A percentile compares a stretch with the other conserved stretches of the same genome.
Conservation (phyloP, 2,797 vertebrate genomes). For the Zonotrichia albicollis region DNA sequence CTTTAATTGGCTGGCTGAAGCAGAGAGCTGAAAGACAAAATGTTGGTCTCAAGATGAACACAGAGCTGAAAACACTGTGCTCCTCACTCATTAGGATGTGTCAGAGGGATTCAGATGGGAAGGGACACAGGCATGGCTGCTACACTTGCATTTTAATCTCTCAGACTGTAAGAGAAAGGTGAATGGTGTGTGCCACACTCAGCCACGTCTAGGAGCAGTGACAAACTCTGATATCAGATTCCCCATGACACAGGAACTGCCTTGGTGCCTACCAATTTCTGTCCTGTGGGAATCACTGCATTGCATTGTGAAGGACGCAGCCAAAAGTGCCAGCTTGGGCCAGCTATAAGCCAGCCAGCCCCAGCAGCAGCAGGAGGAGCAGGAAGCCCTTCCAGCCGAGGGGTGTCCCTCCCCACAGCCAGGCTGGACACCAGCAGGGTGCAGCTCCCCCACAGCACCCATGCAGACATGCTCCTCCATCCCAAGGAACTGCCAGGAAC, state of each 20-base stretch:
- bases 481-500: rapidly evolving
- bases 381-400: no score
- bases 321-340: neutral
- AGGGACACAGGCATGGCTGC: neutral
- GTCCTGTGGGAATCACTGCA: neutral
- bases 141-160: neutral
- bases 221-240: neutral
- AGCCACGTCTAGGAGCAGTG: rapidly evolving
- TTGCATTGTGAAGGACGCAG: neutral
- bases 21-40: neutral
- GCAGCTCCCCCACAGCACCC: neutral
- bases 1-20: slow-evolving; percentile 33
- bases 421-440: neutral
- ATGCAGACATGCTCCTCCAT: rapidly evolving
- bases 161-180: neutral
- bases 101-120: neutral
- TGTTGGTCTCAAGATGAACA: neutral
- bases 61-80: neutral
- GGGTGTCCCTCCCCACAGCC: neutral
- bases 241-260: neutral
- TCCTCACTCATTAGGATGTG: slow-evolving; percentile 17
- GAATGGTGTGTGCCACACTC: rapidly evolving
- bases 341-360: neutral
- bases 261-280: neutral
- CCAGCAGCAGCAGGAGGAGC: neutral